These are phyloP conservation scores for Drosophila prolongata DNA, from an alignment of 2,888 invertebrate genomes.

Conservation along the genomic window DNA sequence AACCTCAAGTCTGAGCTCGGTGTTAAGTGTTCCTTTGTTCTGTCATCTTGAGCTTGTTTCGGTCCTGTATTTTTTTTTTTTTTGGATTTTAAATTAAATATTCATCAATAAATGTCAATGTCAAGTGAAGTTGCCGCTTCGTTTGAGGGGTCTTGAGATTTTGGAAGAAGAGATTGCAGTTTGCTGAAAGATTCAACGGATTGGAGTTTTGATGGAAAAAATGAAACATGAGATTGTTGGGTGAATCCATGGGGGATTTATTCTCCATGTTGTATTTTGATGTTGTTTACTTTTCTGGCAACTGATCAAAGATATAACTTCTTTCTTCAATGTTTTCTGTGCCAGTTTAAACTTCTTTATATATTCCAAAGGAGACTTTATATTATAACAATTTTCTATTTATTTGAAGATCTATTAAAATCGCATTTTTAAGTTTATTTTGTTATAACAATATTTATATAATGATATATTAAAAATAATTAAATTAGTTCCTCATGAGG, in stretches of 20 bases:
- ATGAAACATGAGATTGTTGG: conserved; percentile 14
- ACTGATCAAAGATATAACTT: not conserved
- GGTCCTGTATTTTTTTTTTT: conserved; percentile 8
- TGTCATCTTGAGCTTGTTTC: conserved; percentile 52
- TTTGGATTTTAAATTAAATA: conserved; percentile 35
- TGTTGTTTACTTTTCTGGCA: not conserved
- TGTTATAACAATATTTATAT: too few species aligned
- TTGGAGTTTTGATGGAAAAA: not conserved
- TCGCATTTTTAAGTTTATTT: not conserved
- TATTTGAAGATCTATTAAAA: not conserved
- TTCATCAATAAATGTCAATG: conserved; percentile 61
- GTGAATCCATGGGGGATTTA: not conserved
- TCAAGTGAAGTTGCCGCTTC: conserved; percentile 45
- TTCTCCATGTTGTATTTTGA: not conserved
- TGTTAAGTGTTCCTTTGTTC: conserved; percentile 47
- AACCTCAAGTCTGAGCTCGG: conserved; percentile 3
- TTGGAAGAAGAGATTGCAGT: conserved; percentile 24
- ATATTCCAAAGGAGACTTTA: too few species aligned
- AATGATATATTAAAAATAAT: too few species aligned
- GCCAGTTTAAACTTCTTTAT: not conserved
- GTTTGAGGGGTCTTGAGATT: conserved; percentile 11
- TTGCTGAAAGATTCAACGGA: conserved; percentile 11
- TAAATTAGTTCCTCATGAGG: not conserved
- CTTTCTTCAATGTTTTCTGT: not conserved
- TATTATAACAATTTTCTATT: not conserved